phyloP scores from a whole-genome alignment of 2,797 vertebrate genomes.

The Euthynnus affinis region DNA sequence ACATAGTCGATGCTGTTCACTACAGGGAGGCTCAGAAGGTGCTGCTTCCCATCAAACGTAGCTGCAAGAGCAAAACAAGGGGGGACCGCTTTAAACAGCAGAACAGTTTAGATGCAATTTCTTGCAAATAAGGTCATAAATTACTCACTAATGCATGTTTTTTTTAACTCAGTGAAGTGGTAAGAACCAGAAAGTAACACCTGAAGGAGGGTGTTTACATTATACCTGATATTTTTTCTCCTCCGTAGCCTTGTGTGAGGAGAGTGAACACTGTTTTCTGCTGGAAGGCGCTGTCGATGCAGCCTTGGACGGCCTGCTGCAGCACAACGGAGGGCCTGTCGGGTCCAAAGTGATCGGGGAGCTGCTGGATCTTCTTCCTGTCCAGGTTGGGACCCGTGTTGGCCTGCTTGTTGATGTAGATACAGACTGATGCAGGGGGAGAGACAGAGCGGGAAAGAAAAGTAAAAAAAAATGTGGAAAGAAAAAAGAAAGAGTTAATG shows the following conservation, averaged over 20 bases:
- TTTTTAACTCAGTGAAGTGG: conserved; percentile 33
- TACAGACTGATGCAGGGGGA: conserved; percentile 88
- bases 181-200: conserved; percentile 63
- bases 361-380: conserved; percentile 95
- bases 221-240: conserved; percentile 95
- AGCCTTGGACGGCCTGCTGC: conserved; percentile 96
- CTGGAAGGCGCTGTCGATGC: conserved; percentile 96
- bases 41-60: conserved; percentile 97
- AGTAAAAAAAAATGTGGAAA: neutral
- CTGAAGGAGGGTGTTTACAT: conserved; percentile 64
- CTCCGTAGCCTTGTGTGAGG: conserved; percentile 95
- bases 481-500: neutral
- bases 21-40: conserved; percentile 93
- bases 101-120: conserved; percentile 9
- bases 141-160: conserved; percentile 6
- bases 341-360: conserved; percentile 95
- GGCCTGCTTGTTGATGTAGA: conserved; percentile 97
- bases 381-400: conserved; percentile 95
- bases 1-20: conserved; percentile 97
- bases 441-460: neutral
- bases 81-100: conserved; percentile 36
- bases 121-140: conserved; percentile 22
- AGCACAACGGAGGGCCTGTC: conserved; percentile 92
- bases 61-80: conserved; percentile 81
- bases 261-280: conserved; percentile 96